Conservation (phyloP, 2,113 vertebrate genomes). For the Rallus limicola region DNA sequence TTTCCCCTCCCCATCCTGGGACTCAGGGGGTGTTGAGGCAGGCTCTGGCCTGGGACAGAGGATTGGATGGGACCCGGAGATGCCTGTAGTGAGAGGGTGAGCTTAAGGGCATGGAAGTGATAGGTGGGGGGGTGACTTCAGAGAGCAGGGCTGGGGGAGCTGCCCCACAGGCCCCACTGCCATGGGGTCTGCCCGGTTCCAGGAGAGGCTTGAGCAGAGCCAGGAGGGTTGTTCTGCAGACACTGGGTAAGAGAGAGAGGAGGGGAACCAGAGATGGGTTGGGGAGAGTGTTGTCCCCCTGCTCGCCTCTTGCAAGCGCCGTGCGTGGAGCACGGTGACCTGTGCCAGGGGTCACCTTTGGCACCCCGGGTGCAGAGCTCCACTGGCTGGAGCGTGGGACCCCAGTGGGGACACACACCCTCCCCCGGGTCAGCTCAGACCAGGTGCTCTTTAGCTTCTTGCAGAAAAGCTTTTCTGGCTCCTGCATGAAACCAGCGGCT, state of each 20-base stretch:
- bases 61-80: background rate
- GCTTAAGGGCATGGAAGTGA: background rate
- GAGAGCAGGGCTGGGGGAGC: background rate
- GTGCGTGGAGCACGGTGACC: background rate
- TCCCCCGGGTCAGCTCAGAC: background rate
- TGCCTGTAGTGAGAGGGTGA: background rate
- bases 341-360: background rate
- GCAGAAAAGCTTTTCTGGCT: constrained; percentile 34
- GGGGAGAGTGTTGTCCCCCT: background rate
- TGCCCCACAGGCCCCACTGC: background rate
- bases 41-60: background rate
- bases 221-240: background rate
- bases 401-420: background rate
- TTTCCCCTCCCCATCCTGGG: background rate
- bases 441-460: background rate
- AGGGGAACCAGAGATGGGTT: background rate
- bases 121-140: too few species aligned
- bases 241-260: background rate
- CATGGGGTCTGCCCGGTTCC: rapidly evolving
- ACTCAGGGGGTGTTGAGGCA: background rate
- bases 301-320: background rate
- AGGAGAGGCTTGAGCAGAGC: background rate
- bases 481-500: constrained; percentile 36
- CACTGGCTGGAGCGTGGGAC: background rate
- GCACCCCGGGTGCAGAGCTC: background rate